phyloP scores from a whole-genome alignment of 2,113 vertebrate species.

The Pseudorasbora parva region DNA sequence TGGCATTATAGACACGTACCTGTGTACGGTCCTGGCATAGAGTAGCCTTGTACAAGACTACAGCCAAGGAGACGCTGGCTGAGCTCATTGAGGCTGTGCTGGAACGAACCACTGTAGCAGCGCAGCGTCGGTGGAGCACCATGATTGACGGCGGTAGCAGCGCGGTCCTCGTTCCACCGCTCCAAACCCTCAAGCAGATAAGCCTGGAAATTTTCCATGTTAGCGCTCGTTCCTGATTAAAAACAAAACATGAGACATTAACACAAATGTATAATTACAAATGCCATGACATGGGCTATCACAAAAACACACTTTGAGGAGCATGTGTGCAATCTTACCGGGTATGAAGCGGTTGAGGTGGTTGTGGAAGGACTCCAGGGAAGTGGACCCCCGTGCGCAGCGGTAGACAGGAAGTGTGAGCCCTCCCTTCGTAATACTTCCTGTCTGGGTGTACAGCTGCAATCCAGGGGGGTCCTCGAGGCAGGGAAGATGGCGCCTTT shows the following conservation, averaged over 20 bases:
- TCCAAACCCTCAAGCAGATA: constrained; percentile 38
- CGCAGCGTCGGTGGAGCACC: neutral
- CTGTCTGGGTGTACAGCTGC: constrained; percentile 44
- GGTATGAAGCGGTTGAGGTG: constrained; percentile 2
- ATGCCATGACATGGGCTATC: neutral
- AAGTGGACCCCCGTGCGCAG: constrained; percentile 18
- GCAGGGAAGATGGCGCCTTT: constrained; percentile 39
- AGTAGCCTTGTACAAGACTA: neutral
- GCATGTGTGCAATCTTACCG: too few species aligned
- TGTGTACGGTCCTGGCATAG: constrained; percentile 1
- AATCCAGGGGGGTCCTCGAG: constrained; percentile 49
- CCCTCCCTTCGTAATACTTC: constrained; percentile 13
- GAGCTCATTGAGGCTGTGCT: constrained; percentile 22
- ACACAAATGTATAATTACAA: neutral
- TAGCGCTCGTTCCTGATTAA: constrained; percentile 9
- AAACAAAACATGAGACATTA: neutral
- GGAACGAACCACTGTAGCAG: constrained; percentile 18
- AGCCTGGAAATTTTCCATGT: constrained; percentile 27
- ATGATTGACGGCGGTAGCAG: neutral
- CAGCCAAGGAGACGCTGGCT: neutral
- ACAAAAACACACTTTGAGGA: too few species aligned
- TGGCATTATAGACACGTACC: constrained; percentile 7
- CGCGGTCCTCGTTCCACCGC: constrained; percentile 31
- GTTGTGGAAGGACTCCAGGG: constrained; percentile 38
- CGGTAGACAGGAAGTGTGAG: constrained; percentile 28